These are phyloP conservation scores for Cirrhinus mrigala DNA, from an alignment of 2,797 vertebrate species.

Conservation along the genomic window DNA sequence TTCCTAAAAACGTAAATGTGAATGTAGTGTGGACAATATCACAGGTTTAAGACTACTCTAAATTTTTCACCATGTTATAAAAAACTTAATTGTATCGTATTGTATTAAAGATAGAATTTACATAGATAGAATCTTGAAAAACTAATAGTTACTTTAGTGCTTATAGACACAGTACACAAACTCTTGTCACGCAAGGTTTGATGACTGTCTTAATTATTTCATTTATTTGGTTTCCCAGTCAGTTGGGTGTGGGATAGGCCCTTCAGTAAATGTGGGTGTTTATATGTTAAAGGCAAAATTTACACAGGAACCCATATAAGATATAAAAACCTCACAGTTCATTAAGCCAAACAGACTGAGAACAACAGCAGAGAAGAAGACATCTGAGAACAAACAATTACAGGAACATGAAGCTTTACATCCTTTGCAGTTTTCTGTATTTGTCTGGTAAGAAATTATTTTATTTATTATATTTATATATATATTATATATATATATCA, in stretches of 20 bases:
- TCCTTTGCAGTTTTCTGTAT: slow-evolving; percentile 41
- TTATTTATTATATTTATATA: too few relatives aligned
- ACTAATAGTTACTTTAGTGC: not conserved
- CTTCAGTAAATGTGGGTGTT: not conserved
- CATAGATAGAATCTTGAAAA: not conserved
- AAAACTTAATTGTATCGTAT: too few relatives aligned
- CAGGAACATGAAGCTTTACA: slow-evolving; percentile 26
- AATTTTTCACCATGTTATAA: too few relatives aligned
- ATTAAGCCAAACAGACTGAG: not conserved
- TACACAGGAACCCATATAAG: not conserved
- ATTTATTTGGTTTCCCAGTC: not conserved
- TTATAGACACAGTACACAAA: not conserved
- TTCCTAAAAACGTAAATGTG: not conserved
- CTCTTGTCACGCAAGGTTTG: not conserved
- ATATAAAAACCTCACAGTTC: slow-evolving; percentile 20
- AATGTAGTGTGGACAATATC: not conserved
- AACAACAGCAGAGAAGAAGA: not conserved
- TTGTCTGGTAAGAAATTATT: slow-evolving; percentile 57
- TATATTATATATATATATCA: too few relatives aligned
- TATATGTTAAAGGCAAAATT: slow-evolving; percentile 32
- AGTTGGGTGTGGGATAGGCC: not conserved
- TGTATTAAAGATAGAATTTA: too few relatives aligned
- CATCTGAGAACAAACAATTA: not conserved
- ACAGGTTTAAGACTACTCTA: not conserved
- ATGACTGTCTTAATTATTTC: not conserved